Percentiles rank a stretch among this genome's conserved stretches.
phyloP scores from a whole-genome alignment of 2,888 invertebrate genomes.

The Drosophila greeni region DNA sequence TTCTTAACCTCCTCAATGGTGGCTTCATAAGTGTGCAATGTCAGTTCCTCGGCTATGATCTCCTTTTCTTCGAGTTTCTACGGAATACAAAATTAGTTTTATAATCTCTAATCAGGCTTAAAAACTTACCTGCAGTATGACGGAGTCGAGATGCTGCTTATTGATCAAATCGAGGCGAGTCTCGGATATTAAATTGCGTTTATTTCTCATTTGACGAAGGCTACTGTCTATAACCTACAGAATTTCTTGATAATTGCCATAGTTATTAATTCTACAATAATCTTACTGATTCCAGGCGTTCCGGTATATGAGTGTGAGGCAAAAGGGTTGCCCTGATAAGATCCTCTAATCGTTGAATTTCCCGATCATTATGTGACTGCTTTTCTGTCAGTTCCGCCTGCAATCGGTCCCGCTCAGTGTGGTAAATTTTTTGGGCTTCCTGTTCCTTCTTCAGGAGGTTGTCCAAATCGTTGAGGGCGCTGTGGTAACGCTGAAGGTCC shows the following conservation, averaged over 20 bases:
- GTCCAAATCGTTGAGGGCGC: slow-evolving; percentile 2
- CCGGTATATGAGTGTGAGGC: neutral
- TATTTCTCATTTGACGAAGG: neutral
- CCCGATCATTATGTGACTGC: neutral
- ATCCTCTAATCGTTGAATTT: neutral
- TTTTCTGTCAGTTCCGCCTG: neutral
- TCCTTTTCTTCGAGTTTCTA: slow-evolving; percentile 14
- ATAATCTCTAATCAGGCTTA: too few species aligned
- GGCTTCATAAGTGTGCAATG: slow-evolving; percentile 1
- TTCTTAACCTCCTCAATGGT: neutral
- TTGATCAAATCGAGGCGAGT: slow-evolving; percentile 2
- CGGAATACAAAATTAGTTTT: neutral
- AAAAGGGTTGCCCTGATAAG: neutral
- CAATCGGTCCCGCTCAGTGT: neutral
- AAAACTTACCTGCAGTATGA: neutral
- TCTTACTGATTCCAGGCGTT: slow-evolving; percentile 1
- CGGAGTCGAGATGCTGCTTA: slow-evolving; percentile 10
- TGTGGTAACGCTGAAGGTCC: neutral
- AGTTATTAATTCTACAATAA: neutral
- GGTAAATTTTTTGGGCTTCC: neutral
- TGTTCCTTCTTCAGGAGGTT: neutral
- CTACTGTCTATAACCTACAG: neutral
- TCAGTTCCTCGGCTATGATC: neutral
- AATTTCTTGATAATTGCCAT: too few species aligned
- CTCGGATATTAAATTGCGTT: slow-evolving; percentile 10